A percentile compares a stretch with the other conserved stretches of the same genome.
Conservation (phyloP, 2,888 invertebrate species). For the Acleris holmiana region DNA sequence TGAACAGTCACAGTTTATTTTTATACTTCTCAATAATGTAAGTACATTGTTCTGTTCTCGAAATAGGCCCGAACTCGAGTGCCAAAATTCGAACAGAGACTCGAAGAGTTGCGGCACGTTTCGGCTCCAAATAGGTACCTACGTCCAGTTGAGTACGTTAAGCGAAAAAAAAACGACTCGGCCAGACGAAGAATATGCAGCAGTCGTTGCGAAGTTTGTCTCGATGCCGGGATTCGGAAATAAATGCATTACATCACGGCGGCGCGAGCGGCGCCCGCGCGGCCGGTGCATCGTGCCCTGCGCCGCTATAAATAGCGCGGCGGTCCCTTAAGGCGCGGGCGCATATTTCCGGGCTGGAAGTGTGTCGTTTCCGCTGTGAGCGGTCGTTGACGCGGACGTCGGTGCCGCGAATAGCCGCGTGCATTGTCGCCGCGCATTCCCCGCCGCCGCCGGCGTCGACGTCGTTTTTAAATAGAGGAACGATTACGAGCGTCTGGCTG, state of each 20-base stretch:
- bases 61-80: conserved; percentile 33
- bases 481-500: conserved; percentile 79
- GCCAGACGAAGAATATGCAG: background rate
- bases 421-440: conserved; percentile 62
- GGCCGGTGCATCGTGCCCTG: conserved; percentile 34
- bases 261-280: conserved; percentile 46
- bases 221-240: conserved; percentile 45
- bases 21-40: conserved; percentile 36
- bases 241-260: conserved; percentile 67
- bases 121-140: conserved; percentile 15
- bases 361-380: conserved; percentile 81
- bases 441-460: conserved; percentile 71
- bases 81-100: conserved; percentile 29
- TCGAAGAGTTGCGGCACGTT: conserved; percentile 7
- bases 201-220: conserved; percentile 8
- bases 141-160: conserved; percentile 10
- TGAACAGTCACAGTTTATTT: conserved; percentile 33
- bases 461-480: conserved; percentile 82
- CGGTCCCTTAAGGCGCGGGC: conserved; percentile 81
- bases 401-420: conserved; percentile 56
- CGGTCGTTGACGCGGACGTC: conserved; percentile 78
- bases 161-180: conserved; percentile 1
- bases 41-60: conserved; percentile 37
- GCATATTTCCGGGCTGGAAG: conserved; percentile 83
- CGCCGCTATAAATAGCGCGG: conserved; percentile 70